Evolutionary conservation across 2,797 vertebrate genomes (phyloP).

Genomic region (Nyctibius grandis): DNA sequence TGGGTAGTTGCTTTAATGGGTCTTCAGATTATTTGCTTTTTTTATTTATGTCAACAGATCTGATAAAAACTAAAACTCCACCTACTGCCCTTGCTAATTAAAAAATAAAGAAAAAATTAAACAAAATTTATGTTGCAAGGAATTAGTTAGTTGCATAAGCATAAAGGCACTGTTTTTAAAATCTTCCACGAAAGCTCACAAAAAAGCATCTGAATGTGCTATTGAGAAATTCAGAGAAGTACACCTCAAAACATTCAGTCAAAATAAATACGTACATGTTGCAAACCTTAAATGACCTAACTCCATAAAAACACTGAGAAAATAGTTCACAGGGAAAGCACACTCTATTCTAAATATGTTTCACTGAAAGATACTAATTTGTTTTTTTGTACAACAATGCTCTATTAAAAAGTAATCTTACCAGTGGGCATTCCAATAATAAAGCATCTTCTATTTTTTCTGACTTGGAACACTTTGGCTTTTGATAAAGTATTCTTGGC

Average conservation of each 20-base stretch:
- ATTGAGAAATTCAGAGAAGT: neutral
- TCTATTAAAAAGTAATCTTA: constrained; percentile 76
- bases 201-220: neutral
- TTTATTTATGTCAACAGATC: neutral
- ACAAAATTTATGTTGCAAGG: neutral
- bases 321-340: neutral
- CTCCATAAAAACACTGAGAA: neutral
- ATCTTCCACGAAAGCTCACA: neutral
- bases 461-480: constrained; percentile 82
- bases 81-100: neutral
- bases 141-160: neutral
- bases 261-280: neutral
- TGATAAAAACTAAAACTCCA: neutral
- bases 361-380: neutral
- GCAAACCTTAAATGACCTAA: neutral
- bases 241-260: neutral
- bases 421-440: constrained; percentile 90
- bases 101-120: neutral
- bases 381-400: neutral
- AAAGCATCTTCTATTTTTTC: constrained; percentile 96
- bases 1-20: neutral
- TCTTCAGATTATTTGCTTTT: neutral
- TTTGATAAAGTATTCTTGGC: constrained; percentile 87
- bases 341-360: neutral
- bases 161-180: neutral